Percentiles rank a stretch among this genome's conserved stretches.
phyloP scores from a whole-genome alignment of 2,797 vertebrate genomes.

The Mus minutoides region DNA sequence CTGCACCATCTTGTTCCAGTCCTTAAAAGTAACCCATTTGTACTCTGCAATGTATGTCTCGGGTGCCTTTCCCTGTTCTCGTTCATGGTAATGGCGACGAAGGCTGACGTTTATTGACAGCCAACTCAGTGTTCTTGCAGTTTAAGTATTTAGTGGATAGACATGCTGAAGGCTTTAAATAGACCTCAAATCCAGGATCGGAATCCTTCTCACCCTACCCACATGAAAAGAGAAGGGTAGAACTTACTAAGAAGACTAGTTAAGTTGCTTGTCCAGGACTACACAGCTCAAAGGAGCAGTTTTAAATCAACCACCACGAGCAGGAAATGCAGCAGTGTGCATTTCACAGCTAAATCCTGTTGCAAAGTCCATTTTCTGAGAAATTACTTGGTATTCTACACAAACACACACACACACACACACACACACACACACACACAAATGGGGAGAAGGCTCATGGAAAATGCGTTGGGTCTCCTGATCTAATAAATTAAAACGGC shows the following conservation, averaged over 20 bases:
- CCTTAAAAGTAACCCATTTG: background rate
- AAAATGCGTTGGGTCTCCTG: slow-evolving; percentile 79
- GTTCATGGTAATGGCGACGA: background rate
- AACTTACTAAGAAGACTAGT: background rate
- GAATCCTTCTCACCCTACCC: background rate
- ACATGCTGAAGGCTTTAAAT: slow-evolving; percentile 18
- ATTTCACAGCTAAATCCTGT: background rate
- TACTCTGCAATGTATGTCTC: background rate
- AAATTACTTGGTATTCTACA: slow-evolving; percentile 43
- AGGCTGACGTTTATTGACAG: background rate
- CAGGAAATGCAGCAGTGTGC: background rate
- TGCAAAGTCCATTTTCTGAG: slow-evolving; percentile 26
- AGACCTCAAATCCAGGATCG: background rate
- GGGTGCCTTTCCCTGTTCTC: background rate
- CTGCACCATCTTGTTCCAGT: background rate
- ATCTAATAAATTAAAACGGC: slow-evolving; percentile 78
- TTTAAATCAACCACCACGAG: background rate
- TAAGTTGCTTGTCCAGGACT: background rate
- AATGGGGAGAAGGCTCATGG: slow-evolving; percentile 56
- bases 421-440: background rate
- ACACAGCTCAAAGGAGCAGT: background rate
- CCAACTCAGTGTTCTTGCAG: background rate
- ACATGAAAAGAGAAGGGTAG: background rate
- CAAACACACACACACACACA: background rate
- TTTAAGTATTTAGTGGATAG: slow-evolving; percentile 41